Evolutionary conservation across 2,888 invertebrate species (phyloP), one percentile per base, ranked within the genome.

Genomic region (Parochlus steinenii): DNA sequence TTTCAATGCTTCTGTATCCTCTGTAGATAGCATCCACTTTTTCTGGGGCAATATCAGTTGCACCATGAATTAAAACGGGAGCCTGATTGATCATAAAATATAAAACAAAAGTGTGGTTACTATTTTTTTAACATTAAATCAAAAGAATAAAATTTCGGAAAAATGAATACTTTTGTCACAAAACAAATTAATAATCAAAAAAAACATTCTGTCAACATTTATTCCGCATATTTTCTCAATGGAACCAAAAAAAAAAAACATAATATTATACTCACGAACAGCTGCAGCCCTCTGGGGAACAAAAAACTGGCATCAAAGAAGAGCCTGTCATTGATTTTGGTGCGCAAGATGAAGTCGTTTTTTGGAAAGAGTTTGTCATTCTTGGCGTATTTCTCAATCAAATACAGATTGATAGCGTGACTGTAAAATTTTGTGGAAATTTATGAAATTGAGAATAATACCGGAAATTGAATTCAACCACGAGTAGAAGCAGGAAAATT

Each of bases 281-380:
- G 54, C 17, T 52, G 54, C 20, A 57, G 53, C 6, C 63, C 34
- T 15, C 62, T 48, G 4, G 63, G 55, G 46, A 63, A 64, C 3
- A 71, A 50, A 11, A 62, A 57, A 4, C 64, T 63, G 16, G 61
- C 59, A 45, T 69, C 65, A 40, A 69, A 69, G 48, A 67, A 63
- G 16, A 69, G 49, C 38, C 62, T 54, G 40, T 67, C 63, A 40
- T 70, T 67, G 4, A 71, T 55, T 2, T 59, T 28, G 4, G 66
- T 67, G 30, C 68, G 50, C 32, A 49, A 54, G 40, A 59, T 54
- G 1, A 58, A 54, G 32, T 69, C 67, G 10, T 26, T 11, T 12
- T 48, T 56, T 0, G 71, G 69, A 45, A 69, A 69, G 2, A 62
- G 44, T 14, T 44, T 42, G 35, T 55, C 54, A 31, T 52, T 48